These are phyloP conservation scores for Meta bourneti DNA, from an alignment of 2,888 invertebrate species.

Conservation along the genomic window DNA sequence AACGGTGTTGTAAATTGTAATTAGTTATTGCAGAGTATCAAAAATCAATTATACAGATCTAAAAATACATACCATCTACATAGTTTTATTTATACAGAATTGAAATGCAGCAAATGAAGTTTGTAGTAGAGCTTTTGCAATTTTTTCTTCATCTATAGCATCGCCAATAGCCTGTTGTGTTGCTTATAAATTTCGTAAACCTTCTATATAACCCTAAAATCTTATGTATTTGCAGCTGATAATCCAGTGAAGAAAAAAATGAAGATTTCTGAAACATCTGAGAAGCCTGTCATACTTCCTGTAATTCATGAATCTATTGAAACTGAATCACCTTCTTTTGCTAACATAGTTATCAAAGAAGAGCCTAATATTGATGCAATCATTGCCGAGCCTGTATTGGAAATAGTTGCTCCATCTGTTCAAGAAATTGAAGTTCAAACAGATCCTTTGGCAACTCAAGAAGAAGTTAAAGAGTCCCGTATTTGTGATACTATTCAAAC, in stretches of 20 bases:
- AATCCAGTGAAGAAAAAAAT: slow-evolving; percentile 44
- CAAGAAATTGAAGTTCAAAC: slow-evolving; percentile 69
- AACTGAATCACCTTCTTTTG: slow-evolving; percentile 32
- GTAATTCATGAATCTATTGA: slow-evolving; percentile 24
- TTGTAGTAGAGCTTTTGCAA: too few species aligned
- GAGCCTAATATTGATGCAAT: slow-evolving; percentile 31
- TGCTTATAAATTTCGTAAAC: too few species aligned
- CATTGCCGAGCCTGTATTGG: slow-evolving; percentile 23
- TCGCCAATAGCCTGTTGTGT: too few species aligned
- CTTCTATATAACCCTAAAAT: neutral
- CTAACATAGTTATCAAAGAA: slow-evolving; percentile 53
- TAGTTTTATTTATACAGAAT: too few species aligned
- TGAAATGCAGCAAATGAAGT: too few species aligned
- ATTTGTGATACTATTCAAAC: slow-evolving; percentile 6
- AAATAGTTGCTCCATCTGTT: slow-evolving; percentile 42
- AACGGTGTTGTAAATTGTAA: too few species aligned
- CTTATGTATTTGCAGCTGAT: slow-evolving; percentile 42
- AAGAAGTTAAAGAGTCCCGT: slow-evolving; percentile 51
- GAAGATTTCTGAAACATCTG: slow-evolving; percentile 39
- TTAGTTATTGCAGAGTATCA: too few species aligned
- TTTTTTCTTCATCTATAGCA: too few species aligned
- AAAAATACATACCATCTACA: too few species aligned
- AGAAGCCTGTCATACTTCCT: slow-evolving; percentile 17
- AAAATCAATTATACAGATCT: too few species aligned
- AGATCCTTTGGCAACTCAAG: slow-evolving; percentile 42